Evolutionary conservation across 2,113 vertebrate species (phyloP).

Genomic region (Actinemys pallida): DNA sequence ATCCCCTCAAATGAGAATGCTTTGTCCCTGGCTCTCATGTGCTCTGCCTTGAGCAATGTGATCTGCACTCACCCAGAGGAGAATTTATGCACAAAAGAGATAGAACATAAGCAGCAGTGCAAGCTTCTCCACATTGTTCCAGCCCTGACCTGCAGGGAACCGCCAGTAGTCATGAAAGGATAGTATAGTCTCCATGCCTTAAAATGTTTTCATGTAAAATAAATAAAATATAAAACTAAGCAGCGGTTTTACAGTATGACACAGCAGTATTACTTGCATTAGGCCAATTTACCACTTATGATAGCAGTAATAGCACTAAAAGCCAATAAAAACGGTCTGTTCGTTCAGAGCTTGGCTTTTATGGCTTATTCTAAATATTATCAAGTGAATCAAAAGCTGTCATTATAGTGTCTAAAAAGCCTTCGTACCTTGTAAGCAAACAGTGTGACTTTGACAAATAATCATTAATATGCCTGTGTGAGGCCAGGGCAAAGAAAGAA

Average conservation of each 20-base stretch:
- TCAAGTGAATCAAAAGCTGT: constrained; percentile 83
- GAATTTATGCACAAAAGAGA: background rate
- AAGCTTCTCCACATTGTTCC: background rate
- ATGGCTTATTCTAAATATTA: constrained; percentile 85
- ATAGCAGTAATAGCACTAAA: constrained; percentile 84
- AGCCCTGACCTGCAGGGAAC: background rate
- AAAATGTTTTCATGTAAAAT: constrained; percentile 63
- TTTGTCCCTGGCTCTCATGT: background rate
- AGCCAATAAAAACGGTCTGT: constrained; percentile 83
- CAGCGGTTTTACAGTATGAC: constrained; percentile 76
- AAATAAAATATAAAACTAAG: constrained; percentile 76
- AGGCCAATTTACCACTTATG: constrained; percentile 85
- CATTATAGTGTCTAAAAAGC: constrained; percentile 84
- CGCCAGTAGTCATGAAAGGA: background rate
- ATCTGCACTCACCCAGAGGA: background rate
- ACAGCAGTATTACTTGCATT: constrained; percentile 83
- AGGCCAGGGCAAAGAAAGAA: constrained; percentile 65
- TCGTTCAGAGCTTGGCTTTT: constrained; percentile 82
- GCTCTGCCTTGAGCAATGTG: background rate
- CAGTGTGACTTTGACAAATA: constrained; percentile 87
- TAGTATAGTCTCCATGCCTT: constrained; percentile 13
- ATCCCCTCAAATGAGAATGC: background rate
- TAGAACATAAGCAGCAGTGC: background rate
- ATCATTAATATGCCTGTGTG: constrained; percentile 79
- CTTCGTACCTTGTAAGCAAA: constrained; percentile 85